Evolutionary conservation across 2,113 vertebrate genomes (phyloP).

Genomic region (Machaerirhynchus nigripectus): DNA sequence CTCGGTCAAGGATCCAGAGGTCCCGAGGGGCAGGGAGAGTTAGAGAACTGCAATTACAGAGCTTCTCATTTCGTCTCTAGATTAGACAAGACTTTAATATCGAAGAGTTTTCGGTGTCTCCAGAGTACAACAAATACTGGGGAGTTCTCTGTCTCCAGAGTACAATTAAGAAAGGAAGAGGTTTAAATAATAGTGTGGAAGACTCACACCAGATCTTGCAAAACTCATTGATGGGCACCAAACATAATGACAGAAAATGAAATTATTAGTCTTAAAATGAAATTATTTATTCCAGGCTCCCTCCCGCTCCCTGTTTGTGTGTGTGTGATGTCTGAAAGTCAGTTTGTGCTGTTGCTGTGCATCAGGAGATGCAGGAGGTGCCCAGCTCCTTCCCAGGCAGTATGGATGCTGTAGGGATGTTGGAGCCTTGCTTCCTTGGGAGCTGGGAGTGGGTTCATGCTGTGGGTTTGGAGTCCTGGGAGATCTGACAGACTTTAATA

Average conservation of each 20-base stretch:
- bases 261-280: fast-evolving
- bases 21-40: fast-evolving
- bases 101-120: not conserved
- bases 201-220: not conserved
- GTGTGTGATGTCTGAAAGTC: no score
- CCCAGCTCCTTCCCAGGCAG: not conserved
- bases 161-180: fast-evolving
- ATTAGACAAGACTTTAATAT: not conserved
- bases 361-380: not conserved
- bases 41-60: not conserved
- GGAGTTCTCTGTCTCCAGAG: not conserved
- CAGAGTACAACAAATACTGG: not conserved
- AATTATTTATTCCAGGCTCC: not conserved
- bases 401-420: not conserved
- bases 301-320: fast-evolving
- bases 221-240: fast-evolving
- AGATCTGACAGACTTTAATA: not conserved
- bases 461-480: not conserved
- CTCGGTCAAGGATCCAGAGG: not conserved
- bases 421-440: not conserved
- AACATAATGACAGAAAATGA: not conserved
- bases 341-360: not conserved
- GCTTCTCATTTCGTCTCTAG: not conserved
- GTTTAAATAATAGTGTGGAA: not conserved
- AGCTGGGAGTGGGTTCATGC: not conserved